phyloP scores from a whole-genome alignment of 2,113 vertebrate species.

The Ochotona curzoniae region DNA sequence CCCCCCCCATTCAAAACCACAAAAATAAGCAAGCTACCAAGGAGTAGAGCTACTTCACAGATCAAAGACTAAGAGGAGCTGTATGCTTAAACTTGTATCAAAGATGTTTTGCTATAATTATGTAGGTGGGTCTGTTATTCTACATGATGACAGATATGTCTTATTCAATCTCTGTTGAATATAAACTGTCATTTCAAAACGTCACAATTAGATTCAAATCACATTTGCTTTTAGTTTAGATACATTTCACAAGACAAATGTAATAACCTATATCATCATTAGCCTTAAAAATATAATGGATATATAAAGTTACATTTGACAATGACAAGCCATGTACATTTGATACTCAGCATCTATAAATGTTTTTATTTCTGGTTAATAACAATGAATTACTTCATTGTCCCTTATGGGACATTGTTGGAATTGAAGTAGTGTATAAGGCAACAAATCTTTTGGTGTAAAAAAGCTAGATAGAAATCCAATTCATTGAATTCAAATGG shows the following conservation, averaged over 20 bases:
- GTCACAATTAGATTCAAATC: not conserved
- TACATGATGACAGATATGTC: not conserved
- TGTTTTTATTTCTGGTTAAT: not conserved
- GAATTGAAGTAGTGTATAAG: not conserved
- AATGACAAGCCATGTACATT: not conserved
- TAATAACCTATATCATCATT: not conserved
- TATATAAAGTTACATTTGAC: not conserved
- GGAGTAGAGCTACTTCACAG: not conserved
- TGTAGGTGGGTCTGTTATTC: not conserved
- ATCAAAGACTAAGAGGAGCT: not conserved
- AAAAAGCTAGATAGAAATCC: not conserved
- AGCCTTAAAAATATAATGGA: not conserved
- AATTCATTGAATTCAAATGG: not conserved
- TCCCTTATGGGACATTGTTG: not conserved
- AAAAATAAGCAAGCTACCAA: not conserved
- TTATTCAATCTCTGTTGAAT: not conserved
- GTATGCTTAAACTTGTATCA: not conserved
- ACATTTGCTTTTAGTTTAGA: not conserved
- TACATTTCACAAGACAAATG: not conserved
- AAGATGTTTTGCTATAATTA: not conserved
- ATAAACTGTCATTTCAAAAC: not conserved
- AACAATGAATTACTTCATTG: not conserved
- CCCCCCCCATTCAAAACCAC: not conserved
- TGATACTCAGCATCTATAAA: not conserved
- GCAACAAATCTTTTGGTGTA: not conserved